Conservation (phyloP, 2,113 vertebrate genomes). For the Lathamus discolor region DNA sequence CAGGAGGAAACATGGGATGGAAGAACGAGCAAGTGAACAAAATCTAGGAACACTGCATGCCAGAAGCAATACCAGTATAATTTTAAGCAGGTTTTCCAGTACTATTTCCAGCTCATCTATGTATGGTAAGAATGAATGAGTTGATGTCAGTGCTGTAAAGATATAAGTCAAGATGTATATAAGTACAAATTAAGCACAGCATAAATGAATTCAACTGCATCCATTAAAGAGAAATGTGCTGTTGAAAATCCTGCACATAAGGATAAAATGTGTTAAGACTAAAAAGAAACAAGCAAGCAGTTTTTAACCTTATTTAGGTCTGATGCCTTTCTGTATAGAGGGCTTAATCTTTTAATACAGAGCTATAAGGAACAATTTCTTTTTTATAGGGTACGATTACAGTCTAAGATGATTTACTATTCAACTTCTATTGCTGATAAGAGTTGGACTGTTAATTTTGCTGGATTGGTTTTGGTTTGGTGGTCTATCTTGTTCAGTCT, state of each 20-base stretch:
- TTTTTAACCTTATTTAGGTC: slow-evolving; percentile 52
- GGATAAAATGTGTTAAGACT: background rate
- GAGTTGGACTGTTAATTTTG: background rate
- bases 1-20: background rate
- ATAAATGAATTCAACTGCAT: background rate
- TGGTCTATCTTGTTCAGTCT: background rate
- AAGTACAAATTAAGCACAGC: slow-evolving; percentile 1
- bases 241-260: slow-evolving; percentile 2
- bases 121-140: background rate
- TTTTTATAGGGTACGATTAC: slow-evolving; percentile 4
- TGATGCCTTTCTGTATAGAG: slow-evolving; percentile 15
- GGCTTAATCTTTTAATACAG: slow-evolving; percentile 35
- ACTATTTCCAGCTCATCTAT: background rate
- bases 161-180: background rate
- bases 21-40: background rate
- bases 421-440: slow-evolving; percentile 13
- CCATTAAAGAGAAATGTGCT: background rate
- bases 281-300: background rate
- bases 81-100: background rate
- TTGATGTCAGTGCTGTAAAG: background rate
- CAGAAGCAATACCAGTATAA: background rate
- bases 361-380: slow-evolving; percentile 39
- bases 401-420: slow-evolving; percentile 15
- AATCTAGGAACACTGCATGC: background rate
- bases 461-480: background rate